Conservation (phyloP, 1,140 invertebrate species). For the Drosophila navojoa region DNA sequence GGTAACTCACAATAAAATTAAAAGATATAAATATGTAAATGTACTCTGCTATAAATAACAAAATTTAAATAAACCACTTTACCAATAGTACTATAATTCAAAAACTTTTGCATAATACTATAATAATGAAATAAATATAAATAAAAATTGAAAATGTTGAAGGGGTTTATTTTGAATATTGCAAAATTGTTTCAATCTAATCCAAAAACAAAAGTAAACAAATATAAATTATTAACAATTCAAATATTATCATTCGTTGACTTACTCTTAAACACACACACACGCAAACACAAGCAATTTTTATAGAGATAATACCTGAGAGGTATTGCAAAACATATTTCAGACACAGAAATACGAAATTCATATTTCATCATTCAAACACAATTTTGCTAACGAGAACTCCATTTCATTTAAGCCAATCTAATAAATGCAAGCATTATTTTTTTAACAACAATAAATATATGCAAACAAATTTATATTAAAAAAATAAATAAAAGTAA, state of each 20-base stretch:
- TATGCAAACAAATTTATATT: conserved; percentile 32
- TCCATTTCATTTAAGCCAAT: conserved; percentile 61
- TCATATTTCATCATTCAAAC: conserved; percentile 32
- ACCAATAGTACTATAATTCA: conserved; percentile 33
- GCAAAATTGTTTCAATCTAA: conserved; percentile 47
- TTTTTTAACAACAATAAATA: conserved; percentile 50
- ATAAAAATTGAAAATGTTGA: conserved; percentile 13
- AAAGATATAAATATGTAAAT: conserved; percentile 56
- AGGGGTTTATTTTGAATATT: conserved; percentile 43
- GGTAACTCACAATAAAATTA: conserved; percentile 57
- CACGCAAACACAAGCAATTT: conserved; percentile 44
- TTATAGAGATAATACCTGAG: conserved; percentile 51
- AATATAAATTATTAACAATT: conserved; percentile 40
- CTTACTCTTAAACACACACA: conserved; percentile 33
- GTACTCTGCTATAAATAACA: conserved; percentile 76
- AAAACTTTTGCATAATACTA: conserved; percentile 24
- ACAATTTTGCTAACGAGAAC: conserved; percentile 60
- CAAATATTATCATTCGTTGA: conserved; percentile 46
- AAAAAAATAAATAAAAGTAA: conserved; percentile 24
- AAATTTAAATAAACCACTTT: conserved; percentile 72
- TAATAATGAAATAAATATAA: conserved; percentile 32
- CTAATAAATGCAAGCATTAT: conserved; percentile 57
- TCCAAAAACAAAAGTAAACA: conserved; percentile 32
- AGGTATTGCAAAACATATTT: conserved; percentile 24
- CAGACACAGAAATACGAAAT: conserved; percentile 21